These are phyloP conservation scores for Harpagoxenus sublaevis DNA, from an alignment of 2,888 invertebrate genomes.

Conservation along the genomic window DNA sequence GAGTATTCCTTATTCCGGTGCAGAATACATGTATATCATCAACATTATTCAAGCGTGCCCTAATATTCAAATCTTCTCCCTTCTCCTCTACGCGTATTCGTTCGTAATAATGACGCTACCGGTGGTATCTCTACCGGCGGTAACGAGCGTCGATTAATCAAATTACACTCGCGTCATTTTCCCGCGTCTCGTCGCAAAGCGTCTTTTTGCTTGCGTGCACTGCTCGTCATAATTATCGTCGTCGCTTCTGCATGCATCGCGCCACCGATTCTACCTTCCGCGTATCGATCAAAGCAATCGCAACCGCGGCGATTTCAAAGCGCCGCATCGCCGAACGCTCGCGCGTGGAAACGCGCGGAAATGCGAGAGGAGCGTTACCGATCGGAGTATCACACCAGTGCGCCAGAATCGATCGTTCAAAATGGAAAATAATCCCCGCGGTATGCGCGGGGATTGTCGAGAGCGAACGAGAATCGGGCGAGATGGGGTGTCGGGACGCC, in stretches of 20 bases:
- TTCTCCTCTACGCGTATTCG: background rate
- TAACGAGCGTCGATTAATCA: constrained; percentile 50
- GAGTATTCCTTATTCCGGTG: background rate
- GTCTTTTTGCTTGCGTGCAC: constrained; percentile 1
- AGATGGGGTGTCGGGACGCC: background rate
- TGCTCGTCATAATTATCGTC: constrained; percentile 5
- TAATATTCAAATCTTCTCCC: constrained; percentile 33
- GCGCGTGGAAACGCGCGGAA: background rate
- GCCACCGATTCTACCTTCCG: background rate
- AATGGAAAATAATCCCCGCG: constrained; percentile 39
- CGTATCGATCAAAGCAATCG: constrained; percentile 29
- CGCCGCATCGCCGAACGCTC: background rate
- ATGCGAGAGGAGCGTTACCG: background rate
- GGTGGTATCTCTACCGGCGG: constrained; percentile 13
- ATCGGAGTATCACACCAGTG: background rate
- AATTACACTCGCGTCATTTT: constrained; percentile 30
- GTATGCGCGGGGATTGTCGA: background rate
- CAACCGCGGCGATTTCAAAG: background rate
- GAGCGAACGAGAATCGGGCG: background rate
- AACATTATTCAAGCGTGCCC: constrained; percentile 37
- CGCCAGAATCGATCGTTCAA: constrained; percentile 28
- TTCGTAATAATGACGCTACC: constrained; percentile 5
- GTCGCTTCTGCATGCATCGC: background rate
- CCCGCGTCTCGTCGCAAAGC: constrained; percentile 28
- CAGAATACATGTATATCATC: constrained; percentile 14